Evolutionary conservation across 1,140 invertebrate species (phyloP), one percentile per base, ranked within the genome.

Genomic region (Drosophila ogumai): DNA sequence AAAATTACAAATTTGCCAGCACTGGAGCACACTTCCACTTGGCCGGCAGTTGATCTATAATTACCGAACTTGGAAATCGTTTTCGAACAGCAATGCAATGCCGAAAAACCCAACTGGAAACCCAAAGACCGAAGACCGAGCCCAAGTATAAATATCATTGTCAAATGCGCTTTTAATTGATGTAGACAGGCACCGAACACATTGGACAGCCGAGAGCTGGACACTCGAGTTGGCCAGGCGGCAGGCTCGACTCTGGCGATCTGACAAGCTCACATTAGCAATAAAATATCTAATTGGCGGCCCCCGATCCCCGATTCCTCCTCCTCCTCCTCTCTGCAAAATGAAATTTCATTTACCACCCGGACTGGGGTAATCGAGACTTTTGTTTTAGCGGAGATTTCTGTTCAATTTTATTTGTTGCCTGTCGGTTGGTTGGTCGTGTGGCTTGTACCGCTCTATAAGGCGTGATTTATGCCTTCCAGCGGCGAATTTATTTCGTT

Each of bases 101-200:
- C 49, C 49, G 49, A 50, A 65, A 44, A 40, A 44, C 19, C 12
- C 12, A 43, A 36, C 17, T 34, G 6, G 15, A 38, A 43, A 38
- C 49, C 34, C 3, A 15, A 10, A 44, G 44, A 41, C 54, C 36
- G 40, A 61, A 59, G 57, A 68, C 74, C 61, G 61, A 68, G 57
- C 49, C 74, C 60, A 54, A 46, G 64, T 79, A 73, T 78, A 88
- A 90, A 90, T 90, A 90, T 90, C 86, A 90, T 90, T 90, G 85
- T 90, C 85, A 90, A 90, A 90, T 90, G 86, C 47, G 81, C 81
- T 90, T 90, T 90, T 90, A 90, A 90, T 90, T 90, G 85, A 90
- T 90, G 85, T 86, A 66, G 85, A 90, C 85, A 90, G 86, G 74
- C 75, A 60, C 69, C 81, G 78, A 78, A 90, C 84, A 90, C 74